A percentile compares a stretch with the other conserved stretches of the same genome.
These are phyloP conservation scores for Phyllotreta striolata DNA, from an alignment of 2,888 invertebrate genomes.

Conservation along the genomic window DNA sequence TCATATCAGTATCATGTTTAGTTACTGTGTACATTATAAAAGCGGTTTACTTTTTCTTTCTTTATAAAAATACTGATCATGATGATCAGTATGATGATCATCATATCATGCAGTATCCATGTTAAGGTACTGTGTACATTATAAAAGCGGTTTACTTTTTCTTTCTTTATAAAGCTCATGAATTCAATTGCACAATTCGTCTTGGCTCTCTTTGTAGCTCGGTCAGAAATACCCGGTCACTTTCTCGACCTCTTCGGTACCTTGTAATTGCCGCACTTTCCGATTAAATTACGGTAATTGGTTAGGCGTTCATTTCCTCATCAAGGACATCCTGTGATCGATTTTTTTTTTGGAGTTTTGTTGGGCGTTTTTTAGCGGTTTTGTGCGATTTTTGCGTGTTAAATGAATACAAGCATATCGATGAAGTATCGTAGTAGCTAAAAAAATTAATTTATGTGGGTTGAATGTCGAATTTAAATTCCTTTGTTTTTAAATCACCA, in stretches of 20 bases:
- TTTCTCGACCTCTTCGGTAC: constrained; percentile 22
- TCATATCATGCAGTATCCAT: no score
- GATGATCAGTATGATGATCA: no score
- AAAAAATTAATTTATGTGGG: no score
- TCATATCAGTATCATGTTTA: no score
- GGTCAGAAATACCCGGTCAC: constrained; percentile 26
- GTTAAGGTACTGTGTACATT: no score
- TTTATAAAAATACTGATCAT: no score
- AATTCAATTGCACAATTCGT: constrained; percentile 14
- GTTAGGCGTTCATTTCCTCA: constrained; percentile 14
- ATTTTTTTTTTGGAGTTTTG: not conserved
- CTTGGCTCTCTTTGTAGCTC: constrained; percentile 2
- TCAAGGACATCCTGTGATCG: constrained; percentile 22
- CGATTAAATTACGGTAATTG: constrained; percentile 24
- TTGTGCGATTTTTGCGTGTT: no score
- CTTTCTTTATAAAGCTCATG: constrained; percentile 13
- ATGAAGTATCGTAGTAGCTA: no score
- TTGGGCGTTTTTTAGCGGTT: not conserved
- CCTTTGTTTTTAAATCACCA: no score
- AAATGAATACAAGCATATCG: no score
- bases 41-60: not conserved
- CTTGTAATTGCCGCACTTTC: constrained; percentile 30
- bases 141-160: not conserved
- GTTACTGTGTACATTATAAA: no score
- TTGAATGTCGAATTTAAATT: no score